These are phyloP conservation scores for Danaus chrysippus DNA, from an alignment of 2,888 invertebrate genomes.

Conservation along the genomic window DNA sequence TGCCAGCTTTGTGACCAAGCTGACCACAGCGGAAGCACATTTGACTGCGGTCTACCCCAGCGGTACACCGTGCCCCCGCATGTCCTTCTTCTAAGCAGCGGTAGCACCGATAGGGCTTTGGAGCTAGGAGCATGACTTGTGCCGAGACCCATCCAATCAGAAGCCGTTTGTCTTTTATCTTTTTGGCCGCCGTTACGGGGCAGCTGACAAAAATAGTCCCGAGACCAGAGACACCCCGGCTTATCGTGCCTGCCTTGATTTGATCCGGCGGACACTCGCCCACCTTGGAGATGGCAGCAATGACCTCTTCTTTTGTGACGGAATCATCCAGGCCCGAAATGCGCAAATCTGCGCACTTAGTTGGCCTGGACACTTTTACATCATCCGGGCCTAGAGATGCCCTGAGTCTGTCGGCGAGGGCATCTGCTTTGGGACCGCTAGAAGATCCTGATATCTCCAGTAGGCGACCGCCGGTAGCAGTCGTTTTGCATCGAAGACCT, in stretches of 20 bases:
- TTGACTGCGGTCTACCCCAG: constrained; percentile 13
- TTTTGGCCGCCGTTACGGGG: constrained; percentile 27
- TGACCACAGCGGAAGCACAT: constrained; percentile 25
- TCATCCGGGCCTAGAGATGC: background rate
- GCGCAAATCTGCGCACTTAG: constrained; percentile 18
- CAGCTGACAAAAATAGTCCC: constrained; percentile 15
- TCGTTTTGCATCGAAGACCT: background rate
- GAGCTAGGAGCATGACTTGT: constrained; percentile 11
- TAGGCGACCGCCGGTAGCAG: background rate
- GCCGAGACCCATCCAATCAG: constrained; percentile 29
- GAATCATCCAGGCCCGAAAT: constrained; percentile 31
- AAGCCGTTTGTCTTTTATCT: constrained; percentile 14
- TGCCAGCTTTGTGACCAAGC: constrained; percentile 22
- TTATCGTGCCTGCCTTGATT: constrained; percentile 16
- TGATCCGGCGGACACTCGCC: constrained; percentile 10
- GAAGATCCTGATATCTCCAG: background rate
- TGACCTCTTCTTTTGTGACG: constrained; percentile 13
- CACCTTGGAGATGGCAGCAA: constrained; percentile 12
- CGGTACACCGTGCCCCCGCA: constrained; percentile 17
- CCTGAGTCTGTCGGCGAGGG: background rate
- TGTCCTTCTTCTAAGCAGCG: constrained; percentile 26
- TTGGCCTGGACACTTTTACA: background rate
- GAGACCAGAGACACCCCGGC: background rate
- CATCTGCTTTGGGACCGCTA: too few relatives aligned
- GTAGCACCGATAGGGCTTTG: constrained; percentile 22